A percentile compares a stretch with the other conserved stretches of the same genome.
Conservation (phyloP, 2,797 vertebrate species). For the Chelonia mydas region DNA sequence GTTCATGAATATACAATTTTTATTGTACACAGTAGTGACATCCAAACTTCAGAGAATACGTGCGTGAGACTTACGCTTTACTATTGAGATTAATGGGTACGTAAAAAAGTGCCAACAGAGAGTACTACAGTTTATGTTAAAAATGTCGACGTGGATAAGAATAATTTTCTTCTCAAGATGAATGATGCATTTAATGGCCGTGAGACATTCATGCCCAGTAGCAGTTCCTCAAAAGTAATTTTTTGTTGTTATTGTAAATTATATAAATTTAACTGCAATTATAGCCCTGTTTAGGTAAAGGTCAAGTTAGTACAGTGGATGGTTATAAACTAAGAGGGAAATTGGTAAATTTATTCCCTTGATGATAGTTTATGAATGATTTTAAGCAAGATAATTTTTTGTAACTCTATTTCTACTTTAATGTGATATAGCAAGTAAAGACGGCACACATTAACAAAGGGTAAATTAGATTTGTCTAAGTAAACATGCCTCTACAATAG, state of each 20-base stretch:
- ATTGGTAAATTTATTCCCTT: conserved; percentile 83
- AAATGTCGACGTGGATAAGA: conserved; percentile 84
- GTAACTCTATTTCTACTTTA: conserved; percentile 87
- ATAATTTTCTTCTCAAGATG: conserved; percentile 86
- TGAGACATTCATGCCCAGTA: conserved; percentile 80
- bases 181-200: conserved; percentile 82
- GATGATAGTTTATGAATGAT: conserved; percentile 81
- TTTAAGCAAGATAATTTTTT: conserved; percentile 84
- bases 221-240: conserved; percentile 83
- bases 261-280: conserved; percentile 84
- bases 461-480: conserved; percentile 88
- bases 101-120: conserved; percentile 83
- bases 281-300: conserved; percentile 84
- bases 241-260: conserved; percentile 87
- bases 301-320: conserved; percentile 82
- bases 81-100: conserved; percentile 88
- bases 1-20: conserved; percentile 91
- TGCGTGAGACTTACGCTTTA: conserved; percentile 82
- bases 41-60: conserved; percentile 86
- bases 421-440: conserved; percentile 86
- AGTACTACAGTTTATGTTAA: conserved; percentile 84
- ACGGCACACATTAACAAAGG: conserved; percentile 85
- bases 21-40: conserved; percentile 88
- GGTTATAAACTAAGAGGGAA: conserved; percentile 82
- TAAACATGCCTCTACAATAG: conserved; percentile 84